A percentile compares a stretch with the other conserved stretches of the same genome.
phyloP scores from a whole-genome alignment of 2,888 invertebrate species.

The Drosophila bunnanda region DNA sequence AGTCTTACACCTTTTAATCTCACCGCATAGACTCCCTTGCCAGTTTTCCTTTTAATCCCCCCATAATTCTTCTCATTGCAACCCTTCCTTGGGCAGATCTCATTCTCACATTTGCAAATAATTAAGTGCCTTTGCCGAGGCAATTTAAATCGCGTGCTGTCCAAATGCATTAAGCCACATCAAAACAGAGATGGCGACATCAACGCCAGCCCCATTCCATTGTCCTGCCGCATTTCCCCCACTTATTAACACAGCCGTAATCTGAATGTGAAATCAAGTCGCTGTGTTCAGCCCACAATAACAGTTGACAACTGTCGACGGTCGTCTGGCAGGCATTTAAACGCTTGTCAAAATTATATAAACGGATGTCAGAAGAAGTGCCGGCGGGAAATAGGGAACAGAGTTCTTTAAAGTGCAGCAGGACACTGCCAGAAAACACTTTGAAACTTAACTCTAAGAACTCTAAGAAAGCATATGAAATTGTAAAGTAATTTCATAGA shows the following conservation, averaged over 20 bases:
- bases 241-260: slow-evolving; percentile 58
- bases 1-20: slow-evolving; percentile 2
- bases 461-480: neutral
- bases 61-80: slow-evolving; percentile 32
- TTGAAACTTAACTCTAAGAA: rapidly evolving
- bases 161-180: slow-evolving; percentile 68
- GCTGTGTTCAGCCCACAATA: slow-evolving; percentile 51
- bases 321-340: slow-evolving; percentile 66
- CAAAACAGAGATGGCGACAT: slow-evolving; percentile 50
- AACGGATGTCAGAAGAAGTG: slow-evolving; percentile 62
- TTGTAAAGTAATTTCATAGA: neutral
- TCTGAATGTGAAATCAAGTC: slow-evolving; percentile 65
- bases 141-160: slow-evolving; percentile 61
- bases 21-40: neutral
- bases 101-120: slow-evolving; percentile 68
- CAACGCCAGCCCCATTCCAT: slow-evolving; percentile 7
- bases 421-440: slow-evolving; percentile 16
- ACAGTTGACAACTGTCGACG: slow-evolving; percentile 77
- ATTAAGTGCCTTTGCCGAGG: slow-evolving; percentile 63
- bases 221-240: slow-evolving; percentile 10
- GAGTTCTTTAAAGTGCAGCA: slow-evolving; percentile 27
- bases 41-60: slow-evolving; percentile 8
- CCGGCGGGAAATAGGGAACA: slow-evolving; percentile 36
- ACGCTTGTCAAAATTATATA: slow-evolving; percentile 75
- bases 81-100: slow-evolving; percentile 5